Conservation (phyloP, 92 coral and sea anemone species). For the Galaxea fascicularis region DNA sequence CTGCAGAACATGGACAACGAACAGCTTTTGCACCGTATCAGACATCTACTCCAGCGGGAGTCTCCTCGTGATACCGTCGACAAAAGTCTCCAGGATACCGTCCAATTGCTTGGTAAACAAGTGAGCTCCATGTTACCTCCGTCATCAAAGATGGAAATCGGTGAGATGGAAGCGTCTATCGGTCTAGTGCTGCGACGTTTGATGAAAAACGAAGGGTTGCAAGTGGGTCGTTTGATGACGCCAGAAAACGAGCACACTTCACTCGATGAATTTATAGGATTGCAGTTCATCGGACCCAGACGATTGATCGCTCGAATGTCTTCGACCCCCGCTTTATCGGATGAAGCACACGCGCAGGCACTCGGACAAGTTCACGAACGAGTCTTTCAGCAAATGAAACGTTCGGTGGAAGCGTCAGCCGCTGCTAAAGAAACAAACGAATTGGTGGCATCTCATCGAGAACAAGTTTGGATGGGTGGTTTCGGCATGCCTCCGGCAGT, state of each 20-base stretch:
- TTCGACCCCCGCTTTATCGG: not conserved
- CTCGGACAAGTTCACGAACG: not conserved
- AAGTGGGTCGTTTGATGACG: not conserved
- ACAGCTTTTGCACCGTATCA: not conserved
- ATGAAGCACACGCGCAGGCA: not conserved
- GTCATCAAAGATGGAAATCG: no score
- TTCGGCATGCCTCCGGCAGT: not conserved
- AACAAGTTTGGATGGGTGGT: not conserved
- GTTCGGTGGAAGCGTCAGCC: not conserved
- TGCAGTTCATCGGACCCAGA: not conserved
- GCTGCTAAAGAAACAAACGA: not conserved
- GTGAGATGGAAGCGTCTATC: no score
- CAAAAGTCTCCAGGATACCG: not conserved
- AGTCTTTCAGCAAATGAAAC: not conserved
- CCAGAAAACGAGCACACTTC: not conserved
- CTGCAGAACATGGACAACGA: not conserved
- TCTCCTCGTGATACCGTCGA: not conserved
- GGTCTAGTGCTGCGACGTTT: not conserved
- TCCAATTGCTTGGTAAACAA: not conserved
- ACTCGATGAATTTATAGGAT: not conserved
- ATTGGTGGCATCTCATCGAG: not conserved
- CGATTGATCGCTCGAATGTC: conserved; percentile 5
- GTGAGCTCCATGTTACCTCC: no score
- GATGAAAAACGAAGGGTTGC: not conserved
- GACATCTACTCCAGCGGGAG: not conserved